phyloP scores from a whole-genome alignment of 2,797 vertebrate genomes.

The Falco berigora region DNA sequence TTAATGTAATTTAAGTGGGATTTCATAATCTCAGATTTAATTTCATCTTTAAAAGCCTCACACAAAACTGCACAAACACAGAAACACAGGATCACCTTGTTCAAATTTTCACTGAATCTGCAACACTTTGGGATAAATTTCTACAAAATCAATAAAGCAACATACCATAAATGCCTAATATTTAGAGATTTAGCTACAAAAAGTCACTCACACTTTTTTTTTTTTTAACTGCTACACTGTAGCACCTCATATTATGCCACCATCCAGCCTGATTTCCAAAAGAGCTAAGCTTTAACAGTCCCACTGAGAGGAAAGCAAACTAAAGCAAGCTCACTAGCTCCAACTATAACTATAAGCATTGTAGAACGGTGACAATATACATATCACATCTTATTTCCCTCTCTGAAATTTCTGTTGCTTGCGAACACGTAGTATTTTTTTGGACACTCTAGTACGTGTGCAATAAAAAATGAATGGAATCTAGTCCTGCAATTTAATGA shows the following conservation, averaged over 20 bases:
- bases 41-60: background rate
- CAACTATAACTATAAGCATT: background rate
- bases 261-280: background rate
- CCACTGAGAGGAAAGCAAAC: background rate
- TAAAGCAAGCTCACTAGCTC: background rate
- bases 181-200: background rate
- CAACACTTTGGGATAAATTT: background rate
- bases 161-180: background rate
- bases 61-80: background rate
- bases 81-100: background rate
- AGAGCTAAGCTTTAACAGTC: background rate
- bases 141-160: background rate
- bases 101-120: background rate
- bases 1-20: background rate
- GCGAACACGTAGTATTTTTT: background rate
- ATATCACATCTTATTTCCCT: background rate
- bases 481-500: background rate
- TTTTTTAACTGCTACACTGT: background rate
- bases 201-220: background rate
- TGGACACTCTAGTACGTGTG: background rate
- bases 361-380: background rate
- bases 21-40: background rate
- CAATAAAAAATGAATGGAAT: background rate
- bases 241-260: background rate
- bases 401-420: background rate